These are phyloP conservation scores for Molothrus aeneus DNA, from an alignment of 2,797 vertebrate species.

Conservation along the genomic window DNA sequence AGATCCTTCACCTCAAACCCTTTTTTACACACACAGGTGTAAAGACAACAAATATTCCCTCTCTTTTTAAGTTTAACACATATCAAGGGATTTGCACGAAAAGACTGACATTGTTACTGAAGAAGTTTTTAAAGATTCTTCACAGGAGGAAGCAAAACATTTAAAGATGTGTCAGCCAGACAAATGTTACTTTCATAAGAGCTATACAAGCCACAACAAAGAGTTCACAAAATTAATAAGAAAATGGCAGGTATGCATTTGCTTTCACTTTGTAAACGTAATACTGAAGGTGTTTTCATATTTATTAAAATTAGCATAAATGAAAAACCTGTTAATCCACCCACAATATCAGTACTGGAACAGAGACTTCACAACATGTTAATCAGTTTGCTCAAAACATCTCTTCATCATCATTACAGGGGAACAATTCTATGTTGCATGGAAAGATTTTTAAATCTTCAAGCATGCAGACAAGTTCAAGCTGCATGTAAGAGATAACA, in stretches of 20 bases:
- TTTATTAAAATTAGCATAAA: slow-evolving; percentile 31
- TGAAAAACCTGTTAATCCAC: slow-evolving; percentile 47
- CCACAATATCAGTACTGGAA: neutral
- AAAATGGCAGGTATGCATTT: slow-evolving; percentile 2
- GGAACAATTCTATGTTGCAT: neutral
- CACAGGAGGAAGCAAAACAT: neutral
- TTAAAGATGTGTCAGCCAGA: neutral
- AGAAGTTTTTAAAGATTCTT: neutral
- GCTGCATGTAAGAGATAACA: neutral
- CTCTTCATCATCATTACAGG: neutral
- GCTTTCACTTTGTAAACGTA: slow-evolving; percentile 21
- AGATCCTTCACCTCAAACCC: neutral
- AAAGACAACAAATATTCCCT: neutral
- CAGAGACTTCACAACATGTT: neutral
- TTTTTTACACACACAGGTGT: neutral
- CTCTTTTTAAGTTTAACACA: neutral
- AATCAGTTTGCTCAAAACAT: neutral
- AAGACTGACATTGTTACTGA: neutral
- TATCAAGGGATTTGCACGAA: neutral
- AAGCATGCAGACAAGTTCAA: neutral
- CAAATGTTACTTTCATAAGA: neutral
- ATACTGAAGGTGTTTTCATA: neutral
- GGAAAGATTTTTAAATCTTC: neutral
- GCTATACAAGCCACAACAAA: slow-evolving; percentile 10
- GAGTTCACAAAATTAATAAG: neutral